Percentiles rank a stretch among this genome's conserved stretches.
Evolutionary conservation across 2,888 invertebrate species (phyloP).

Genomic region (Troilus luridus): DNA sequence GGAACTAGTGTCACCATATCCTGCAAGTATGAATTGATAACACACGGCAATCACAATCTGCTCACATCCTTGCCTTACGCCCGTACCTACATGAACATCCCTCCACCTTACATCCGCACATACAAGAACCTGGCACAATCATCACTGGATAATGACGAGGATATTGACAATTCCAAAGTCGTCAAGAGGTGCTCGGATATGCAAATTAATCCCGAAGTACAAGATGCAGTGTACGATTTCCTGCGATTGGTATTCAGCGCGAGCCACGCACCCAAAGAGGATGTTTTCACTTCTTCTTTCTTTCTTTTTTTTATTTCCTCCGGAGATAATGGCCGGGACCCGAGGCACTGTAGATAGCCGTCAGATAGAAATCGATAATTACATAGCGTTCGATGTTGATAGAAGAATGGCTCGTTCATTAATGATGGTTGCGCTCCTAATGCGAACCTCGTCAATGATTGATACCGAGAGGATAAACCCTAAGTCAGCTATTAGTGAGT

Average conservation of each 20-base stretch:
- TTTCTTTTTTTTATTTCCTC: neutral
- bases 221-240: neutral
- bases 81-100: too few relatives aligned
- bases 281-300: slow-evolving; percentile 15
- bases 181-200: neutral
- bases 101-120: neutral
- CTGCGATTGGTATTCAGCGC: slow-evolving; percentile 17
- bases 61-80: neutral
- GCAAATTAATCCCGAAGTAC: neutral
- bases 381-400: neutral
- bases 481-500: slow-evolving; percentile 34
- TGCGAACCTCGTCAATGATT: slow-evolving; percentile 27
- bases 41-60: neutral
- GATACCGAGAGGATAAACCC: slow-evolving; percentile 1
- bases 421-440: slow-evolving; percentile 21
- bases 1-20: too few relatives aligned
- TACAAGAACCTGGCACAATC: neutral
- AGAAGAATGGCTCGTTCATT: slow-evolving; percentile 13
- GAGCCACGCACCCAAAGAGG: slow-evolving; percentile 34
- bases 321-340: neutral
- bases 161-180: neutral
- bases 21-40: neutral
- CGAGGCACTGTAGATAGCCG: neutral
- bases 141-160: neutral
- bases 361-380: slow-evolving; percentile 44